Percentiles rank a stretch among this genome's conserved stretches.
These are phyloP conservation scores for Drosophila lacteicornis DNA, from an alignment of 1,140 invertebrate species.

Conservation along the genomic window DNA sequence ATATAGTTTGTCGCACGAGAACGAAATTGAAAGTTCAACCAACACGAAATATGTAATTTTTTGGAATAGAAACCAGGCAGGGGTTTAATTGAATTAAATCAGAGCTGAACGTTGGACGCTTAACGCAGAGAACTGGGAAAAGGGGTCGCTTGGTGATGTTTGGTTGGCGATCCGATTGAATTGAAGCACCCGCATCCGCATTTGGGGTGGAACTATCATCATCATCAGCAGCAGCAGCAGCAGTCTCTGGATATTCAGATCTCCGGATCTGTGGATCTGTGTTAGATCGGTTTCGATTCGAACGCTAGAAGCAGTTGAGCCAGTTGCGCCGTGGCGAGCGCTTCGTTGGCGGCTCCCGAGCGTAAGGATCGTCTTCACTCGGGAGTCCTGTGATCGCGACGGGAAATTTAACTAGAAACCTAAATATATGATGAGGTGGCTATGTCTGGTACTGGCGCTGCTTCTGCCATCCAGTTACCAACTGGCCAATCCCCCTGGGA, in stretches of 20 bases:
- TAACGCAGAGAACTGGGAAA: conserved; percentile 6
- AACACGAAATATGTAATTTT: conserved; percentile 29
- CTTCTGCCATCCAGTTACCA: conserved; percentile 31
- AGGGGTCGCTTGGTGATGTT: conserved; percentile 16
- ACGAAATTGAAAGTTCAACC: conserved; percentile 78
- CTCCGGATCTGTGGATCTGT: conserved; percentile 29
- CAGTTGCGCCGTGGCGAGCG: conserved; percentile 72
- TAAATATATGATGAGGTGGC: conserved; percentile 16
- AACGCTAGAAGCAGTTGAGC: conserved; percentile 60
- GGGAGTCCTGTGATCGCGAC: conserved; percentile 29
- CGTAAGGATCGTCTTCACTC: conserved; percentile 27
- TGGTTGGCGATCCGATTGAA: conserved; percentile 33
- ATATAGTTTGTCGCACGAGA: conserved; percentile 49
- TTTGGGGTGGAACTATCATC: conserved; percentile 35
- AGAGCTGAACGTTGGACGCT: conserved; percentile 18
- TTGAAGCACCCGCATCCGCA: conserved; percentile 55
- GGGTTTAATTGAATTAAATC: conserved; percentile 82
- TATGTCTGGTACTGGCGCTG: conserved; percentile 19
- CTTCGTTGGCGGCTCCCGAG: conserved; percentile 67
- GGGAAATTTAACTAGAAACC: not conserved
- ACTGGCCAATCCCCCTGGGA: conserved; percentile 19
- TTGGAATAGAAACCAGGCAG: conserved; percentile 34
- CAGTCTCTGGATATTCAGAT: conserved; percentile 17
- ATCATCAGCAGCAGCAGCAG: not conserved
- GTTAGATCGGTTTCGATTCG: conserved; percentile 17